Evolutionary conservation across 2,888 invertebrate species (phyloP).

Genomic region (Diabrotica balteata): DNA sequence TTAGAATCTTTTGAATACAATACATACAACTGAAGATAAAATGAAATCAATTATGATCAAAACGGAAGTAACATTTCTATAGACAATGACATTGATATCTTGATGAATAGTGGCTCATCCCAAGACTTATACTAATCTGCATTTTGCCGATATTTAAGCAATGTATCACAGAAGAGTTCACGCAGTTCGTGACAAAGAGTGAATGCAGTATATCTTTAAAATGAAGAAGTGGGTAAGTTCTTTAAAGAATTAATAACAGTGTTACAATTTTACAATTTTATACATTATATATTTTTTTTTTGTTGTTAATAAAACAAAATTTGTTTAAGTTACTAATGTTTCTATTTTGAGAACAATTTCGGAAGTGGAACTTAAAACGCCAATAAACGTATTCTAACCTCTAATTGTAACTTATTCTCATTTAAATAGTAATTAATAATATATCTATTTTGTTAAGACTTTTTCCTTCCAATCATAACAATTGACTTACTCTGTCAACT

Average conservation of each 20-base stretch:
- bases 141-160: slow-evolving; percentile 15
- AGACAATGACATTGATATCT: slow-evolving; percentile 23
- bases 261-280: too few species aligned
- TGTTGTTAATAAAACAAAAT: too few species aligned
- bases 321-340: too few species aligned
- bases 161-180: not conserved
- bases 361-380: too few species aligned
- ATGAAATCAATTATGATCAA: slow-evolving; percentile 1
- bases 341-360: too few species aligned
- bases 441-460: not conserved
- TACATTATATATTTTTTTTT: too few species aligned
- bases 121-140: not conserved
- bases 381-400: too few species aligned
- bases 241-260: not conserved
- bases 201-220: not conserved
- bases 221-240: slow-evolving; percentile 10
- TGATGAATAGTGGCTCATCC: not conserved
- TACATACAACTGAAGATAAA: not conserved
- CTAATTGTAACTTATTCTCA: too few species aligned
- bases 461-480: too few species aligned
- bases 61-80: slow-evolving; percentile 19
- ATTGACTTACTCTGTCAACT: too few species aligned
- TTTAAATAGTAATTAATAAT: too few species aligned
- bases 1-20: slow-evolving; percentile 3
- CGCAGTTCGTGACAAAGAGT: slow-evolving; percentile 12